These are phyloP conservation scores for Abrostola triplasia DNA, from an alignment of 2,888 invertebrate species.

Conservation along the genomic window DNA sequence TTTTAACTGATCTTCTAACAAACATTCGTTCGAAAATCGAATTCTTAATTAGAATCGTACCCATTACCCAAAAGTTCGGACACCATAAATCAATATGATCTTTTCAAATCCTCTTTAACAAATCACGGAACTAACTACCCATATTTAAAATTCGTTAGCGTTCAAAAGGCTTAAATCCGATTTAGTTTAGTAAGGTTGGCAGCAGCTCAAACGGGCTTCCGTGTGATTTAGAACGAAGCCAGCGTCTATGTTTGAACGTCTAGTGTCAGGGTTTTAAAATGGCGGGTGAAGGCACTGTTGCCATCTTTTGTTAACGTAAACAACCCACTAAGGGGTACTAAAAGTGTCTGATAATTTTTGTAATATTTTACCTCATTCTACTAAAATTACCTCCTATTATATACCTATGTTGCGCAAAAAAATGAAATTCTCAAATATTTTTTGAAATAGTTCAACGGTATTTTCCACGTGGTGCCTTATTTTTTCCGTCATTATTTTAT, in stretches of 20 bases:
- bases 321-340: no score
- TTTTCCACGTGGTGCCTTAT: no score
- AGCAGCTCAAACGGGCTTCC: constrained; percentile 67
- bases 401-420: no score
- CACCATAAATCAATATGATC: constrained; percentile 53
- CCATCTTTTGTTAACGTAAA: no score
- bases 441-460: no score
- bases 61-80: constrained; percentile 26
- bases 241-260: constrained; percentile 52
- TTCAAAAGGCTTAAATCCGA: constrained; percentile 72
- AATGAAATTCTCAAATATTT: no score
- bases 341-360: no score
- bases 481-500: no score
- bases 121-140: constrained; percentile 67
- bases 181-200: constrained; percentile 70
- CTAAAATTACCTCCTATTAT: no score
- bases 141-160: constrained; percentile 76
- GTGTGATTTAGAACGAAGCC: constrained; percentile 63
- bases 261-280: constrained; percentile 30
- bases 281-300: constrained; percentile 12
- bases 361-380: no score
- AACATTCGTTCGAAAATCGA: constrained; percentile 2
- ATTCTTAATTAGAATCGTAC: constrained; percentile 18
- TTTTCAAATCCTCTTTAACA: constrained; percentile 54
- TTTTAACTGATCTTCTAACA: not conserved